These are phyloP conservation scores for Ophioderma brevispina DNA, from an alignment of 35 echinoderm and acorn worm species.

Conservation along the genomic window DNA sequence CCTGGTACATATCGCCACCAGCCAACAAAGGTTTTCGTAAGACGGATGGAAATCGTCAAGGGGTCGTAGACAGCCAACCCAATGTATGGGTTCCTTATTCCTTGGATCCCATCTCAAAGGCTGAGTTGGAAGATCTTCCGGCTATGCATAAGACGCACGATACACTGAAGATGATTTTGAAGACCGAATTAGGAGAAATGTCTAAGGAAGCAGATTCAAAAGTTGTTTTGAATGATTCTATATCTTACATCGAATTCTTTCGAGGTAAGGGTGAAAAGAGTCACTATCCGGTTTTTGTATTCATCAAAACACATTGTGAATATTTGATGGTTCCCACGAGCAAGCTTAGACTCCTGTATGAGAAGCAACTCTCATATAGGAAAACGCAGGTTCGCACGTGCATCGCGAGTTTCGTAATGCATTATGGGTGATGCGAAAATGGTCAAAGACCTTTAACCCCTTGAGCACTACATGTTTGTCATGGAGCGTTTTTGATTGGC, in stretches of 20 bases:
- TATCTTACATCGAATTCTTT: not conserved
- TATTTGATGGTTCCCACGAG: no score
- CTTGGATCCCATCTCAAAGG: not conserved
- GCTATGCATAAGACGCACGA: not conserved
- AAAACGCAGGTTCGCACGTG: no score
- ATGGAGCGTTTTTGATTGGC: no score
- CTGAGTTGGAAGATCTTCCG: not conserved
- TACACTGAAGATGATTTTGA: not conserved
- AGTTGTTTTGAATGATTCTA: not conserved
- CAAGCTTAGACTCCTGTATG: no score
- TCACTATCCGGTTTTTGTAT: no score
- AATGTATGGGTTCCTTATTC: not conserved
- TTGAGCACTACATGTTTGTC: no score
- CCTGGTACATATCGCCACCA: constrained; percentile 2
- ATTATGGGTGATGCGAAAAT: no score
- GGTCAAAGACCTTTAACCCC: no score
- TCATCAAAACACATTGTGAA: no score
- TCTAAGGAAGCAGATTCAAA: not conserved
- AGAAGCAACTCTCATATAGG: no score
- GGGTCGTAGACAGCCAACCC: not conserved
- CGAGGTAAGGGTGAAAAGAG: not conserved
- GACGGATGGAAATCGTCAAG: not conserved
- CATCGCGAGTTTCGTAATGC: no score
- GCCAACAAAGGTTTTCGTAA: not conserved
- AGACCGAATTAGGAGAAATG: not conserved